Evolutionary conservation across 2,113 vertebrate species (phyloP), one percentile per base, ranked within the genome.

Genomic region (Sorex araneus): DNA sequence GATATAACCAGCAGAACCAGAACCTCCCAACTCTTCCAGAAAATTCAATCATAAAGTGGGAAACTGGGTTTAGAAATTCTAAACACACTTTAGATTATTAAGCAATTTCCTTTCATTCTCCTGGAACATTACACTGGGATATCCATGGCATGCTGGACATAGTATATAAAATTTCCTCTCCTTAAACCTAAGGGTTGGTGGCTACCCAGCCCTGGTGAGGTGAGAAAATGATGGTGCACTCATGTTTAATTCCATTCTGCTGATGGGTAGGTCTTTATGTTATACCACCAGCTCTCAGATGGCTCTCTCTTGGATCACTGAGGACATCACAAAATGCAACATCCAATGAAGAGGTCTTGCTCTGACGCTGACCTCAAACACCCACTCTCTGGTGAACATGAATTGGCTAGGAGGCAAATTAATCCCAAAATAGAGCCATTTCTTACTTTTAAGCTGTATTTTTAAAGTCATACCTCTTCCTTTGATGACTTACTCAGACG

Each of bases 81-180:
- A 60, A 95, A 66, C 43, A 83, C 43, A 92, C 78, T 91, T 91
- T 57, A 92, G 60, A 79, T 71, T 75, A 78, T 82, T 87, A 94
- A 89, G 23, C 43, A 69, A 89, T 87, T 93, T 95, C 63, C 71
- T 86, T 70, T 67, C 78, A 91, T 40, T 81, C 89, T 81, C 83
- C 71, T 94, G 21, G 84, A 40, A 91, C 75, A 79, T 66, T 84
- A 80, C 0, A 32, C 47, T 10, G 28, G 25, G 45, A 84, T 89
- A 43, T 71, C 54, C 66, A 60, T 3, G 1, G 45, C 30, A 50
- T 45, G 50, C 70, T 77, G 77, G 27, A 84, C 70, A 40, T 0
- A 1, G 63, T 36, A 69, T 45, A 67, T 9, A 50, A 18, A 30
- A 67, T 86, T 90, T 45, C 69, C 77, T 90, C 36, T 93, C 54